Percentiles rank a stretch among this genome's conserved stretches.
Evolutionary conservation across 2,797 vertebrate genomes (phyloP).

Genomic region (Spinibarbus caldwelli): DNA sequence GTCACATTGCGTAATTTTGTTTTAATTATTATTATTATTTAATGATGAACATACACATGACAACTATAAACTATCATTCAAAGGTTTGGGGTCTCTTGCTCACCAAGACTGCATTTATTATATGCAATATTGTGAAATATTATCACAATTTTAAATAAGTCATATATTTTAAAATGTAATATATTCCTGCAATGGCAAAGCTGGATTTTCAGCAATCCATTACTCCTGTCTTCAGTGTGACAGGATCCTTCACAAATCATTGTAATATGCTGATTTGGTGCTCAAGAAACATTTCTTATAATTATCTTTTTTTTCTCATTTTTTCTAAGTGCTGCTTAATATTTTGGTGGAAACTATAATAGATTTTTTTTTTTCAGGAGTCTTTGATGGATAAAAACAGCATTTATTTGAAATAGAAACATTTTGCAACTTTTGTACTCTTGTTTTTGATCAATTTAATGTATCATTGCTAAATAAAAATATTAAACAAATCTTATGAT

Average conservation of each 20-base stretch:
- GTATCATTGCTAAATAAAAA: neutral
- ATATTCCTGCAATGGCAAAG: neutral
- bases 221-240: neutral
- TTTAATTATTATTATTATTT: neutral
- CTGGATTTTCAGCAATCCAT: neutral
- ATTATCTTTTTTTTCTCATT: no score
- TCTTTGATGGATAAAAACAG: neutral
- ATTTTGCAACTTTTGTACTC: neutral
- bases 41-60: neutral
- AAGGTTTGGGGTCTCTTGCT: neutral
- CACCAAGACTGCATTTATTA: neutral
- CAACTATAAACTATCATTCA: neutral
- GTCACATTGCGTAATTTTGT: neutral
- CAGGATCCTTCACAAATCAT: neutral
- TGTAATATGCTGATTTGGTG: neutral
- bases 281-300: neutral
- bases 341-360: neutral
- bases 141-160: neutral
- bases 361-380: neutral
- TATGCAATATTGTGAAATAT: neutral
- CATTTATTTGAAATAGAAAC: neutral
- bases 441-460: neutral
- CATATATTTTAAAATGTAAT: no score
- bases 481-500: neutral
- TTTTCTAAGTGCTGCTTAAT: neutral